Conservation (phyloP, 2,113 vertebrate species). For the Corythaixoides concolor region DNA sequence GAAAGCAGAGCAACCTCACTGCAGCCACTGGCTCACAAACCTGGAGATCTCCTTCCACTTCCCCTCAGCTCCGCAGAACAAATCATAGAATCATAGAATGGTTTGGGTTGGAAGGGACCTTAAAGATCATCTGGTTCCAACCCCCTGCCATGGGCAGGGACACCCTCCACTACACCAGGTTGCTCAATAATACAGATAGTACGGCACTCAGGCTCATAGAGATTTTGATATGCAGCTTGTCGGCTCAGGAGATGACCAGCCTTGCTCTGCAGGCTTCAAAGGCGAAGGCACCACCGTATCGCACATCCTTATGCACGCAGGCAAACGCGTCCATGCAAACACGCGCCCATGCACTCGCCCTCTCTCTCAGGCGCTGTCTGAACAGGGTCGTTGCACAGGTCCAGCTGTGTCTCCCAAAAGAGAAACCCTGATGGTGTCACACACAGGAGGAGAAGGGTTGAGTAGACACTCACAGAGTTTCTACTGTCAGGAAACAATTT, state of each 20-base stretch:
- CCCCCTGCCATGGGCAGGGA: no score
- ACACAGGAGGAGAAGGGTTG: not conserved
- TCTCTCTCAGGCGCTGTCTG: not conserved
- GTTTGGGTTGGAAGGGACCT: no score
- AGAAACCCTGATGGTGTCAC: not conserved
- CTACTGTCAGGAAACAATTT: not conserved
- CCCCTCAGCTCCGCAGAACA: rapidly evolving
- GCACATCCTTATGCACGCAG: rapidly evolving
- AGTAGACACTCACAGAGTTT: not conserved
- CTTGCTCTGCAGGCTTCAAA: not conserved
- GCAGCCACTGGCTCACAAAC: not conserved
- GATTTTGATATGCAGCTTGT: not conserved
- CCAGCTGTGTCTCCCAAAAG: not conserved
- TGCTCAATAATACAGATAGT: not conserved
- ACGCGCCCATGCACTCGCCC: rapidly evolving
- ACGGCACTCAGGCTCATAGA: not conserved
- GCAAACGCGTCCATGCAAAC: not conserved
- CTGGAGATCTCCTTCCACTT: not conserved
- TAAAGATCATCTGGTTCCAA: no score
- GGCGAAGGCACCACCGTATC: not conserved
- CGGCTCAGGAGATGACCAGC: not conserved
- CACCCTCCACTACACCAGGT: no score
- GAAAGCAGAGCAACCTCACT: not conserved
- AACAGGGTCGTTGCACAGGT: not conserved
- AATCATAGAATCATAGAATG: no score